These are phyloP conservation scores for Semicossyphus pulcher DNA, from an alignment of 2,113 vertebrate species.

Conservation along the genomic window DNA sequence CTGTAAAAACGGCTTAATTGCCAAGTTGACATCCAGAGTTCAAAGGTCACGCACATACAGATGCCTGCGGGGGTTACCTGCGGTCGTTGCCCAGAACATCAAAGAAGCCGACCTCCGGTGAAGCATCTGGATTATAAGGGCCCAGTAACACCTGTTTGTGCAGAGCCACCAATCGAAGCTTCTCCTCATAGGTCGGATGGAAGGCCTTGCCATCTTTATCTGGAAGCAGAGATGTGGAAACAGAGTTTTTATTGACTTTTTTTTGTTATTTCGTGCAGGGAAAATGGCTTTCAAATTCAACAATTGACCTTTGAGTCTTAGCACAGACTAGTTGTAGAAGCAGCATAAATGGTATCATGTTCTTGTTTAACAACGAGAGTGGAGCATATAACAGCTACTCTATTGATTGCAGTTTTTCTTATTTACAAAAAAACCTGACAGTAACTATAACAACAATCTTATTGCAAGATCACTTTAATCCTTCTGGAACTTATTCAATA, in stretches of 20 bases:
- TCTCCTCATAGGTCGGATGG: slow-evolving; percentile 98
- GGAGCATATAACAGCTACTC: neutral
- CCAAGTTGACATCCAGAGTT: neutral
- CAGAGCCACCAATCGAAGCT: slow-evolving; percentile 94
- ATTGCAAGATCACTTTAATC: neutral
- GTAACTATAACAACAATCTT: neutral
- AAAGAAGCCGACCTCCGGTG: slow-evolving; percentile 98
- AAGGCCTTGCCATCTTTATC: slow-evolving; percentile 99
- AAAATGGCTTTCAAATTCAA: neutral
- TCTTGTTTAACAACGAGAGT: neutral
- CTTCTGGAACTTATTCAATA: neutral
- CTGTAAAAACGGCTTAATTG: neutral
- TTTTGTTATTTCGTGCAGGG: neutral
- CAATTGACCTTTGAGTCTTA: too few relatives aligned
- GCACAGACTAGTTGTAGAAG: too few relatives aligned
- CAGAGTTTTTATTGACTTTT: slow-evolving; percentile 2
- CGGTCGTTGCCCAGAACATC: slow-evolving; percentile 97
- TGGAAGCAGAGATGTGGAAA: slow-evolving; percentile 57
- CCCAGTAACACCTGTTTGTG: slow-evolving; percentile 95
- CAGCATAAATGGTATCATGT: too few relatives aligned
- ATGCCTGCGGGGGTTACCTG: slow-evolving; percentile 84
- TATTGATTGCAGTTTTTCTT: neutral
- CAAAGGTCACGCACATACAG: slow-evolving; percentile 13
- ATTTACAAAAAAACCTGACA: neutral
- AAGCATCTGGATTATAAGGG: slow-evolving; percentile 95